Evolutionary conservation across 2,797 vertebrate species (phyloP).

Genomic region (Semotilus atromaculatus): DNA sequence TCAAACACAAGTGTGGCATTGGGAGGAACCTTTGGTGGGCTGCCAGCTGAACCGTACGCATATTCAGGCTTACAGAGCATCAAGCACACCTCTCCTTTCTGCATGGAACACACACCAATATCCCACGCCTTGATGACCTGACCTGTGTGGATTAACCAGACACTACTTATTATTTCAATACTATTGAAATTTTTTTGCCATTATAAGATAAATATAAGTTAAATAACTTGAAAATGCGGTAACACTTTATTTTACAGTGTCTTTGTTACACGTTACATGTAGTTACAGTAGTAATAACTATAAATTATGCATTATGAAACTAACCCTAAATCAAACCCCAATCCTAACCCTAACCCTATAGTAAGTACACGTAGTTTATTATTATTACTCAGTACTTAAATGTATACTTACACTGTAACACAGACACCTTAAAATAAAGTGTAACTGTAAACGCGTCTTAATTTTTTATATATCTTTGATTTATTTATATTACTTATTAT

Average conservation of each 20-base stretch:
- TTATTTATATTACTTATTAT: not conserved
- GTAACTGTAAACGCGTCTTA: too few species aligned
- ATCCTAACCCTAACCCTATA: too few species aligned
- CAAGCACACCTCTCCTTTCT: slow-evolving; percentile 89
- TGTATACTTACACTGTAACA: too few species aligned
- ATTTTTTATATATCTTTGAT: not conserved
- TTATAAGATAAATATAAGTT: not conserved
- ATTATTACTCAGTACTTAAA: too few species aligned
- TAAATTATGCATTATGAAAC: too few species aligned
- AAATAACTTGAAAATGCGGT: not conserved
- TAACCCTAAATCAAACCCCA: too few species aligned
- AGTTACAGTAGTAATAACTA: too few species aligned
- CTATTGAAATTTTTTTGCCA: not conserved
- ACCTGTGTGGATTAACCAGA: slow-evolving; percentile 75
- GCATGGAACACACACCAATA: slow-evolving; percentile 90
- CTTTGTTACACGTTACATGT: too few species aligned
- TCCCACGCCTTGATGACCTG: slow-evolving; percentile 97
- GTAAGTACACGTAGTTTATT: too few species aligned
- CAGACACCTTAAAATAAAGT: too few species aligned
- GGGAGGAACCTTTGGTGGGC: slow-evolving; percentile 90
- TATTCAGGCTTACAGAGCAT: slow-evolving; percentile 92
- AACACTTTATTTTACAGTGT: too few species aligned
- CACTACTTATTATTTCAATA: slow-evolving; percentile 4
- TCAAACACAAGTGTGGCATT: slow-evolving; percentile 91
- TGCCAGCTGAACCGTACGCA: slow-evolving; percentile 87